Percentiles rank a stretch among this genome's conserved stretches.
phyloP scores from a whole-genome alignment of 2,888 invertebrate genomes.

The Biston stratarius region DNA sequence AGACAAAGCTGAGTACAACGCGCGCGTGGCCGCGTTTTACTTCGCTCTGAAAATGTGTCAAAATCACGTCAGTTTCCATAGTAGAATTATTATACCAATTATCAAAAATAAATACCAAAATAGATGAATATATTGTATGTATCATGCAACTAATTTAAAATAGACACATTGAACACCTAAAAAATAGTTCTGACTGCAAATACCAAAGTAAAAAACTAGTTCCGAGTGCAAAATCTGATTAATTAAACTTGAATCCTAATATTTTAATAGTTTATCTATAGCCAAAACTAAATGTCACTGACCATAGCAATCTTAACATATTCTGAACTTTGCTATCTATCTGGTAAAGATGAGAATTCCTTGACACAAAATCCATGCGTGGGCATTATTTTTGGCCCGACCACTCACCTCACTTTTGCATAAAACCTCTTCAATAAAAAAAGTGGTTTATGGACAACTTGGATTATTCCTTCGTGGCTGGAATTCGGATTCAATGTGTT shows the following conservation, averaged over 20 bases:
- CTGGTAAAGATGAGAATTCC: constrained; percentile 24
- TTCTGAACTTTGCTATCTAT: constrained; percentile 22
- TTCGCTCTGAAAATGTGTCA: no score
- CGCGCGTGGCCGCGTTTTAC: no score
- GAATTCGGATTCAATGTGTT: constrained; percentile 20
- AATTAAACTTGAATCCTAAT: constrained; percentile 19
- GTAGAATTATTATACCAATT: no score
- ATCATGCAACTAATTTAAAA: not conserved
- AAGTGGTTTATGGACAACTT: constrained; percentile 31
- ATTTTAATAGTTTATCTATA: constrained; percentile 24
- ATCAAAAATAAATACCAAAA: no score
- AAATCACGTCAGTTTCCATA: no score
- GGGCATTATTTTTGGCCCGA: constrained; percentile 36
- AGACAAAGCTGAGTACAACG: no score
- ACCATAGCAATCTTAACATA: constrained; percentile 11
- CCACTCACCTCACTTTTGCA: constrained; percentile 28
- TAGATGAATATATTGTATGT: no score
- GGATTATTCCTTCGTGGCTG: constrained; percentile 29
- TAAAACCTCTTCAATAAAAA: constrained; percentile 32
- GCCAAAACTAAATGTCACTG: constrained; percentile 42
- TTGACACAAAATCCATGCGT: constrained; percentile 21
- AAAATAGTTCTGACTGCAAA: constrained; percentile 28
- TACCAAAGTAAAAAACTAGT: constrained; percentile 14
- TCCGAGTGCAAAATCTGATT: constrained; percentile 34
- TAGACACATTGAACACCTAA: not conserved